Base-by-base conservation (phyloP, 2,113 vertebrate species). In the Rafetus swinhoei region DNA sequence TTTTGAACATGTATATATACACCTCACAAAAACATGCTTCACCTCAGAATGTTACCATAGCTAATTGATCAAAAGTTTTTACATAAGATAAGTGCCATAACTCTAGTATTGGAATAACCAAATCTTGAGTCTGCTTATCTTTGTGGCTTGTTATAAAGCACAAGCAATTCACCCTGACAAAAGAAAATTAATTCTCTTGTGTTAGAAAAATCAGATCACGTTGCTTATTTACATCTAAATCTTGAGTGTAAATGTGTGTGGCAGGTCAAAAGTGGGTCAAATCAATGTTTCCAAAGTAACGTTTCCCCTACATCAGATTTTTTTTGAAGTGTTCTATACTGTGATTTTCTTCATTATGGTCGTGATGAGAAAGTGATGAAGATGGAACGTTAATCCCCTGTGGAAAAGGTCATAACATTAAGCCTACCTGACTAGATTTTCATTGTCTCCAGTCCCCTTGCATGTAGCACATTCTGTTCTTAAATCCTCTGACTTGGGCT, bases 371-470 rank as follows among this genome's bases (percentile, higher is more conserved):
- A 97, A 97, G 95, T 96, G 96, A 98, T 97, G 97, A 98, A 98
- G 90, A 97, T 80, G 95, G 95, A 98, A 98, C 39, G 96, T 98
- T 89, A 98, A 98, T 96, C 96, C 96, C 94, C 97, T 87, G 62
- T 89, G 94, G 97, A 97, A 97, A 97, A 93, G 91, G 93, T 94
- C 94, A 95, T 82, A 93, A 29, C 52, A 92, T 83, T 45, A 87
- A 87, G 97, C 97, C 94, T 98, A 99, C 99, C 99, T 99, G 96
- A 99, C 99, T 65, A 99, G 98, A 98, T 99, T 99, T 96, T 99
- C 99, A 93, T 99, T 99, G 98, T 99, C 99, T 32, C 99, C 99
- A 9, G 98, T 99, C 65, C 99, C 99, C 96, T 99, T 99, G 98
- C 99, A 99, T 80, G 98, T 99, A 83, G 98, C 98, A 96, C 99